Conservation (phyloP, 2,797 vertebrate species). For the Semotilus atromaculatus region DNA sequence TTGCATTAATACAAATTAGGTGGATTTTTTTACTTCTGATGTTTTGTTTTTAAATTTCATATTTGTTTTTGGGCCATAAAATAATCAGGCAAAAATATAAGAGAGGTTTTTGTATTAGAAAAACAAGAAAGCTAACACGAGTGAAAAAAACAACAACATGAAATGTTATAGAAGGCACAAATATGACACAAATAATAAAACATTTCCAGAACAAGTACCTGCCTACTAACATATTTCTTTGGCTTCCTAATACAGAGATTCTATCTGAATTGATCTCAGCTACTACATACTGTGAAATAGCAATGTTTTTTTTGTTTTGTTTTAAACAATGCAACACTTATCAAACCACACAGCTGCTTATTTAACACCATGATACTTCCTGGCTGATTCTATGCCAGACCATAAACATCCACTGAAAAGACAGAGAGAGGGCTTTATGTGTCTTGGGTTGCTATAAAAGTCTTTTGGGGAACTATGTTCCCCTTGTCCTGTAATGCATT, state of each 20-base stretch:
- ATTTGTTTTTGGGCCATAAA: background rate
- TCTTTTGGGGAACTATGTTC: conserved; percentile 1
- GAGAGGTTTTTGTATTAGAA: conserved; percentile 47
- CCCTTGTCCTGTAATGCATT: conserved; percentile 67
- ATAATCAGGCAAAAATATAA: background rate
- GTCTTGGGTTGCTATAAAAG: background rate
- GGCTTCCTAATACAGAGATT: conserved; percentile 33
- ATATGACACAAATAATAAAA: conserved; percentile 34
- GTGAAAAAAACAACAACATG: conserved; percentile 63
- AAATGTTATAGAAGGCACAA: conserved; percentile 58
- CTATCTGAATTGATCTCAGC: conserved; percentile 33
- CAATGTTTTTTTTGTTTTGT: background rate
- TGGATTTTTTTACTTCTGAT: no score
- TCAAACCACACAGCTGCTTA: conserved; percentile 32
- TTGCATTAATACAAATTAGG: background rate
- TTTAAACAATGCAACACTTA: conserved; percentile 14
- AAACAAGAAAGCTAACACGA: conserved; percentile 25
- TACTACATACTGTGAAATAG: conserved; percentile 1
- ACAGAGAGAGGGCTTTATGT: background rate
- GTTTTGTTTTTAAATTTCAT: background rate
- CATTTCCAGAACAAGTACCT: conserved; percentile 65
- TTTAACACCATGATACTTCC: conserved; percentile 12
- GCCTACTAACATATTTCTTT: conserved; percentile 56
- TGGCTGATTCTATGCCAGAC: conserved; percentile 27
- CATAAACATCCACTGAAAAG: conserved; percentile 32